phyloP scores from a whole-genome alignment of 1,140 invertebrate genomes.

The Triops cancriformis region DNA sequence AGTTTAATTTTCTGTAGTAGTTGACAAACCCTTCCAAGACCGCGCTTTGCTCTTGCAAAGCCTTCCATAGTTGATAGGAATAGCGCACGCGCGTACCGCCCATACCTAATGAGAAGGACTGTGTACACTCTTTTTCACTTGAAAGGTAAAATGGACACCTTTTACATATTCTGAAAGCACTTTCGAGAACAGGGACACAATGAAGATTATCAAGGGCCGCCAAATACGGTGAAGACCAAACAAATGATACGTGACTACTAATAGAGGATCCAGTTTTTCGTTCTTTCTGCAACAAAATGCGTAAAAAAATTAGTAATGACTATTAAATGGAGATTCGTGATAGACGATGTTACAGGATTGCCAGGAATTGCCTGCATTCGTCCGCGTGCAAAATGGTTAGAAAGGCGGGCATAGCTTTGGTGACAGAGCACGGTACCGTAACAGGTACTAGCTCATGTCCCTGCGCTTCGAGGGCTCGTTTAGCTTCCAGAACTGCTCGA shows the following conservation, averaged over 20 bases:
- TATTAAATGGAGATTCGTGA: too few species aligned
- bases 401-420: not conserved
- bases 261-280: not conserved
- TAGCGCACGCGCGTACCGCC: not conserved
- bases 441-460: slow-evolving; percentile 31
- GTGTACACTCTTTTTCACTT: too few species aligned
- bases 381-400: slow-evolving; percentile 23
- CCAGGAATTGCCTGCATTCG: slow-evolving; percentile 12
- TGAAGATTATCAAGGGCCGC: not conserved
- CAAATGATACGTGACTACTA: not conserved
- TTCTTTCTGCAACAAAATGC: not conserved
- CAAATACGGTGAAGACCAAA: not conserved
- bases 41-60: not conserved
- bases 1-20: not conserved
- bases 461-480: slow-evolving; percentile 29
- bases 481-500: slow-evolving; percentile 33
- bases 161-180: not conserved
- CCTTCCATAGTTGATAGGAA: slow-evolving; percentile 20
- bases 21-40: slow-evolving; percentile 7
- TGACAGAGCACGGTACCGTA: not conserved
- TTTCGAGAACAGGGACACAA: not conserved
- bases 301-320: too few species aligned
- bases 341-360: not conserved
- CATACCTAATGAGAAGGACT: not conserved
- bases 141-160: not conserved